Evolutionary conservation across 2,113 vertebrate genomes (phyloP), one percentile per base, ranked within the genome.

Genomic region (Lota lota): DNA sequence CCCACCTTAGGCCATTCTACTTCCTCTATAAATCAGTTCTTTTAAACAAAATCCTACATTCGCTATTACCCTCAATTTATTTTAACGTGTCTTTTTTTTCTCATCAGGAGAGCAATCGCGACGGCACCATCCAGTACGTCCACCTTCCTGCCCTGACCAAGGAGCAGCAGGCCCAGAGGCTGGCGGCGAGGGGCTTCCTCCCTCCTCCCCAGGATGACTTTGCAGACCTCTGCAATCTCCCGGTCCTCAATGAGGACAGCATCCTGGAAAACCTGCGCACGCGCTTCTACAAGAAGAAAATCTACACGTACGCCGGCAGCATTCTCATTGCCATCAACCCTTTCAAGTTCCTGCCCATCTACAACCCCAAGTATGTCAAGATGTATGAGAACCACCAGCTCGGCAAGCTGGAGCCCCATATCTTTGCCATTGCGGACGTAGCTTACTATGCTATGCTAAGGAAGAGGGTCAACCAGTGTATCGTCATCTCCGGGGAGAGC

Each of bases 321-420:
- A 99, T 99, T 81, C 93, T 99, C 17, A 94, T 99, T 7, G 97
- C 97, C 16, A 91, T 99, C 80, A 99, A 99, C 84, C 97, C 97
- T 74, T 99, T 99, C 79, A 96, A 95, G 85, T 99, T 99, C 82
- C 88, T 99, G 75, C 96, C 97, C 78, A 99, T 99, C 85, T 99
- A 99, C 88, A 99, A 99, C 83, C 97, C 97, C 7, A 99, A 99
- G 78, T 99, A 99, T 0, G 96, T 99, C 81, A 98, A 98, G 91
- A 95, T 97, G 93, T 99, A 99, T 2, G 96, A 98, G 88, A 98
- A 96, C 84, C 97, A 98, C 90, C 95, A 97, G 80, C 93, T 99
- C 63, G 97, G 97, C 18, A 96, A 96, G 88, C 59, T 99, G 88
- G 96, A 99, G 88, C 97, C 97, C 2, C 97, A 99, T 59, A 98